Conservation (phyloP, 2,797 vertebrate genomes). For the Philypnodon macrostomus region DNA sequence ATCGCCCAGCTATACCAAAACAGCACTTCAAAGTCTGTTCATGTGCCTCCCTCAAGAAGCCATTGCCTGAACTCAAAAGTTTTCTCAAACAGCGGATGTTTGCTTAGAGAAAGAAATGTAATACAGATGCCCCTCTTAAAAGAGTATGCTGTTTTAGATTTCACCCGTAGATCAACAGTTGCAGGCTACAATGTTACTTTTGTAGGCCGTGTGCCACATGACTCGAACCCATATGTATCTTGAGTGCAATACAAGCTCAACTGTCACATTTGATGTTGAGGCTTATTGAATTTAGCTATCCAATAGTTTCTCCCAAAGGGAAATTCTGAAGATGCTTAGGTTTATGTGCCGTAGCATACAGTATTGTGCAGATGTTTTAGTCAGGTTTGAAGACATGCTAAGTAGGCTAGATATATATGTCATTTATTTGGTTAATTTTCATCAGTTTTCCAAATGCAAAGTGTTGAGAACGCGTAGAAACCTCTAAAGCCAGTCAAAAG, state of each 20-base stretch:
- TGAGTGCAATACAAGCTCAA: slow-evolving; percentile 1
- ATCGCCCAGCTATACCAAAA: slow-evolving; percentile 26
- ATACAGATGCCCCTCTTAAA: slow-evolving; percentile 26
- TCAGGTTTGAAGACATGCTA: too few species aligned
- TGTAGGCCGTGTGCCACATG: neutral
- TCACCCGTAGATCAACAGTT: slow-evolving; percentile 2
- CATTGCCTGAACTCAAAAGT: slow-evolving; percentile 2
- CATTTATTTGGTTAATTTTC: too few species aligned
- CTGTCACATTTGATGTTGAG: slow-evolving; percentile 1
- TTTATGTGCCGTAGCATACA: neutral
- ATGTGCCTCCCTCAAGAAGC: slow-evolving; percentile 29
- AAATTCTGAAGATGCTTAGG: neutral
- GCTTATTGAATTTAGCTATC: neutral
- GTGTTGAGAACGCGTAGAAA: too few species aligned
- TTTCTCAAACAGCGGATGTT: slow-evolving; percentile 38
- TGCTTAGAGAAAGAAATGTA: slow-evolving; percentile 24
- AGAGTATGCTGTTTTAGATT: slow-evolving; percentile 2
- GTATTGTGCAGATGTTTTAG: too few species aligned
- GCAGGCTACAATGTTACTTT: slow-evolving; percentile 2
- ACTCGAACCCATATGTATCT: neutral
- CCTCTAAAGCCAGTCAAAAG: too few species aligned
- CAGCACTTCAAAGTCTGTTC: slow-evolving; percentile 36
- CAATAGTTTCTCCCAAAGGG: neutral
- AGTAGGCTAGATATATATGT: too few species aligned
- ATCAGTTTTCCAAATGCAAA: too few species aligned